Evolutionary conservation across 1,140 invertebrate genomes (phyloP).

Genomic region (Coptotermes formosanus): DNA sequence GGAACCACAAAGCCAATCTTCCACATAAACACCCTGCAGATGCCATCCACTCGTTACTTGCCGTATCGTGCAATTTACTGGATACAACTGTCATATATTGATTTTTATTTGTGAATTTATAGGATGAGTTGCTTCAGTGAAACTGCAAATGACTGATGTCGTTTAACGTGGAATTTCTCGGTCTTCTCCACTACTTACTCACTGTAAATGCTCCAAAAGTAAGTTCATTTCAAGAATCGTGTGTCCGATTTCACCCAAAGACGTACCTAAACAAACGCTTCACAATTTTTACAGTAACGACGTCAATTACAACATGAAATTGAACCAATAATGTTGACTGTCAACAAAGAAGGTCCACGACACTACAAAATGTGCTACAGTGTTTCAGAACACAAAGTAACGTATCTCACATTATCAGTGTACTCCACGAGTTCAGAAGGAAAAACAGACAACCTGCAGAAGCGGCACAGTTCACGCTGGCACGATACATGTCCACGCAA

Average conservation of each 20-base stretch:
- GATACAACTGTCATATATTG: too few species aligned
- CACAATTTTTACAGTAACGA: not conserved
- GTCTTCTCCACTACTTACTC: too few species aligned
- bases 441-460: not conserved
- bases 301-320: not conserved
- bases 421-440: not conserved
- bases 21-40: too few species aligned
- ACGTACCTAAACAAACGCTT: not conserved
- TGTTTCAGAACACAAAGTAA: not conserved
- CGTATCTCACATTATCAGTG: not conserved
- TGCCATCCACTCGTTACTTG: too few species aligned
- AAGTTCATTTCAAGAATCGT: not conserved
- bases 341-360: not conserved
- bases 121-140: too few species aligned
- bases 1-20: too few species aligned
- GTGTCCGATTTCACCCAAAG: not conserved
- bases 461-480: not conserved
- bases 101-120: too few species aligned
- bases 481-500: not conserved
- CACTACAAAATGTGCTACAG: not conserved
- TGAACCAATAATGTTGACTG: not conserved
- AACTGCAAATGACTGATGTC: too few species aligned
- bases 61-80: too few species aligned
- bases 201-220: not conserved
- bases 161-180: too few species aligned